Base-by-base conservation (phyloP, 2,888 invertebrate genomes). In the Brenthis daphne region DNA sequence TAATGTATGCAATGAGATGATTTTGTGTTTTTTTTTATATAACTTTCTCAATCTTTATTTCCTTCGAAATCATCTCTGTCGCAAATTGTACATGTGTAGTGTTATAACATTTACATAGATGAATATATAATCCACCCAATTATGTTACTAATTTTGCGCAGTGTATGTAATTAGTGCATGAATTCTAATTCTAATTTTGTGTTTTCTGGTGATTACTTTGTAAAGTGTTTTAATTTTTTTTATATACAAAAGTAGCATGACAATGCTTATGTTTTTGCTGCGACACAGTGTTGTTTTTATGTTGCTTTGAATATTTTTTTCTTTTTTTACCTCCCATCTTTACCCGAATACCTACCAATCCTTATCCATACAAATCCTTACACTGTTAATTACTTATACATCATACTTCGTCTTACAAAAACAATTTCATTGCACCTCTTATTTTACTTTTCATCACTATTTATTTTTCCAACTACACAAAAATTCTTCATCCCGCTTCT, bases 281-380 rank as follows among this genome's bases (percentile, higher is more conserved):
- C 89, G 80, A 79, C 79, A 86, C 88, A 82, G 79, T 84, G 80
- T 82, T 83, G 81, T 85, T 86, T 85, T 88, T 87, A 85, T 88
- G 89, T 90, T 87, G 91, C 91, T 92, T 92, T 90, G 87, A 90
- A 85, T 85, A 85, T 82, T 85, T 84, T 81, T 85, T 80, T 82
- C 82, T 85, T 83, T 79, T 79, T 83, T 84, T 82, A 43, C 66
- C 64, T 68, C 54, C 57, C 78, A 81, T 80, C 75, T 81, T 70
- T 73, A 16, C 11, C 37, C 37, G 5, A 29, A 6, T 14, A 16
- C 29, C 5, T 61, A 33, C n/a, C n/a, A 74, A 79, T 77, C 77
- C 74, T 51, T 20, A 77, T 79, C 65, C 20, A 50, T 73, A 56
- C 74, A 73, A 47, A 60, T 57, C 64, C 67, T 55, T 56, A 14